These are phyloP conservation scores for Eilema caniola DNA, from an alignment of 2,888 invertebrate species.

Conservation along the genomic window DNA sequence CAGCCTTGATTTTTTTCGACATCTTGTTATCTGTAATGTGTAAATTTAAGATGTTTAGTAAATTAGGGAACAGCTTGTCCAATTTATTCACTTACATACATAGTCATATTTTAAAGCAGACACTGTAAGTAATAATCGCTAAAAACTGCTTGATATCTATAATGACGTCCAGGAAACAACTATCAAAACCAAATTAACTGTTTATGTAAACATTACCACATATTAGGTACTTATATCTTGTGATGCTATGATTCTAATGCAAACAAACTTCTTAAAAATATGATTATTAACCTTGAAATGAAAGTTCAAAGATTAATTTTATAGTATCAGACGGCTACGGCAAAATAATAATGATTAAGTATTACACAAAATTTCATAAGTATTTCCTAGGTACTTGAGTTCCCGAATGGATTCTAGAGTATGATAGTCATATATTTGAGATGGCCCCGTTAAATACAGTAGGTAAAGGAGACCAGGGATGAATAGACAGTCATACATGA, in stretches of 20 bases:
- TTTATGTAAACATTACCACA: conserved; percentile 10
- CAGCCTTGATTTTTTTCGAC: conserved; percentile 90
- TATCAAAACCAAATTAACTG: neutral
- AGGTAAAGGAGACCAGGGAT: neutral
- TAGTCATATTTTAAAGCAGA: neutral
- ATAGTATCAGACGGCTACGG: neutral
- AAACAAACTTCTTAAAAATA: neutral
- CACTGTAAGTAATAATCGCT: neutral
- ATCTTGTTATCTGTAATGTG: conserved; percentile 64
- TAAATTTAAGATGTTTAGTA: conserved; percentile 3
- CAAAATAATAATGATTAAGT: neutral
- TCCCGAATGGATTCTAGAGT: neutral
- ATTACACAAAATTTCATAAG: conserved; percentile 1
- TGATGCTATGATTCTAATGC: neutral
- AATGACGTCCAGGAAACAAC: neutral
- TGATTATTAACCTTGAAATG: conserved; percentile 1
- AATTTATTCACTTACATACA: neutral
- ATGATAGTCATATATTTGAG: neutral
- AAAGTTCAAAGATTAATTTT: conserved; percentile 12
- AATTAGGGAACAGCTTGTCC: neutral
- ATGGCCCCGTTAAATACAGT: neutral
- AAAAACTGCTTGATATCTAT: neutral
- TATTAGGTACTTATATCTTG: neutral
- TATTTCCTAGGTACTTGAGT: neutral
- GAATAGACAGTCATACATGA: neutral